Evolutionary conservation across 2,797 vertebrate genomes (phyloP), one percentile per base, ranked within the genome.

Genomic region (Pangasius mekongensis): DNA sequence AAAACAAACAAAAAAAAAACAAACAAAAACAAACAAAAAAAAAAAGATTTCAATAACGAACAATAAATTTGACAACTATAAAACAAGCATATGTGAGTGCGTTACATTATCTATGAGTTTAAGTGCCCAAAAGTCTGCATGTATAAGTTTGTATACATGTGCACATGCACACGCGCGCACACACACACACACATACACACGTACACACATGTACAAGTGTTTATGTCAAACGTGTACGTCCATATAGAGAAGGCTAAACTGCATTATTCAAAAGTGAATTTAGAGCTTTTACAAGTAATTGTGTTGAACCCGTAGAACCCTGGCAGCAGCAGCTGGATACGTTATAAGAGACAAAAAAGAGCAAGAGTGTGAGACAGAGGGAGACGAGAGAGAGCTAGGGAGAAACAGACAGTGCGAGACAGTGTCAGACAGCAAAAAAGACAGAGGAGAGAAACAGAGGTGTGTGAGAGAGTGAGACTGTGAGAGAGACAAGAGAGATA

Each of bases 261-360:
- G 87, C 89, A 90, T 87, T 86, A 66, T 71, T 78, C 22, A 89
- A 82, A 88, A 76, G 66, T 76, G 78, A 91, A 88, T 85, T 69
- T 90, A 89, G 86, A 90, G 71, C 89, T 90, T 87, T 88, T 58
- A 87, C 87, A 66, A 86, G 82, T 89, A 84, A 87, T 87, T 67
- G 77, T 82, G 83, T 88, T 80, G 43, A 91, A 96, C 96, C 96
- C 95, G 95, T 96, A 96, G 95, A 91, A 90, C 94, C 94, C 94
- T 82, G 89, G 95, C 94, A 96, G 95, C 94, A 96, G 95, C 95
- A 92, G 94, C 91, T 91, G 93, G 89, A 92, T 92, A 91, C 84
- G 91, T 92, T 92, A 90, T 87, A 89, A 74, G 0, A 10, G 20
- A 69, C 84, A 91, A 56, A 39, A 58, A 27, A 77, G 67, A 73